Evolutionary conservation across 2,113 vertebrate genomes (phyloP).

Genomic region (Apistogramma diplotaenia): DNA sequence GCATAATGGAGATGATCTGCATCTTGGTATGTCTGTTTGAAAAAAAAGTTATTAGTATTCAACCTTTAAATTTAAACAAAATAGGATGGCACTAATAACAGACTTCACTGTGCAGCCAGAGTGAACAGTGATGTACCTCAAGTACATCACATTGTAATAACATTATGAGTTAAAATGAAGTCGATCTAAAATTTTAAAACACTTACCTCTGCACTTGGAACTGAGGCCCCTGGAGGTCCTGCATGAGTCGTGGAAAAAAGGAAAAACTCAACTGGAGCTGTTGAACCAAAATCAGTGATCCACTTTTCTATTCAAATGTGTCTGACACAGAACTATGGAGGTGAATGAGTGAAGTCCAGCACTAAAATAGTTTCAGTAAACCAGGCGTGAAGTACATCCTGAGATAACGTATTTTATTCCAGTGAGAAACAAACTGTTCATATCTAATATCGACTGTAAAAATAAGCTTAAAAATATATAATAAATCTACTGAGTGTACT

Average conservation of each 20-base stretch:
- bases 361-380: neutral
- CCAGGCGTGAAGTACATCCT: accelerated
- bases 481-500: neutral
- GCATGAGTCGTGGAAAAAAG: neutral
- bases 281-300: neutral
- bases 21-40: neutral
- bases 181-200: neutral
- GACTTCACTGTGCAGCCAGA: neutral
- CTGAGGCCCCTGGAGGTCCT: neutral
- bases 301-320: neutral
- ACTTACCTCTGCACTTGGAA: neutral
- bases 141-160: too few relatives aligned
- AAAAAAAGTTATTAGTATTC: neutral
- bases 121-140: neutral
- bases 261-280: neutral
- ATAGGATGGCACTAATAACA: neutral
- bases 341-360: neutral
- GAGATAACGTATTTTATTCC: neutral
- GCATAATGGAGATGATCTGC: constrained; percentile 5
- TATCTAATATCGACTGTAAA: neutral
- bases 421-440: too few relatives aligned
- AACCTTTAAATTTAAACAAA: neutral
- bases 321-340: neutral
- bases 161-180: neutral
- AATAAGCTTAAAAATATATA: accelerated